Base-by-base conservation (phyloP, 2,113 vertebrate species). In the Daphoenositta chrysoptera region DNA sequence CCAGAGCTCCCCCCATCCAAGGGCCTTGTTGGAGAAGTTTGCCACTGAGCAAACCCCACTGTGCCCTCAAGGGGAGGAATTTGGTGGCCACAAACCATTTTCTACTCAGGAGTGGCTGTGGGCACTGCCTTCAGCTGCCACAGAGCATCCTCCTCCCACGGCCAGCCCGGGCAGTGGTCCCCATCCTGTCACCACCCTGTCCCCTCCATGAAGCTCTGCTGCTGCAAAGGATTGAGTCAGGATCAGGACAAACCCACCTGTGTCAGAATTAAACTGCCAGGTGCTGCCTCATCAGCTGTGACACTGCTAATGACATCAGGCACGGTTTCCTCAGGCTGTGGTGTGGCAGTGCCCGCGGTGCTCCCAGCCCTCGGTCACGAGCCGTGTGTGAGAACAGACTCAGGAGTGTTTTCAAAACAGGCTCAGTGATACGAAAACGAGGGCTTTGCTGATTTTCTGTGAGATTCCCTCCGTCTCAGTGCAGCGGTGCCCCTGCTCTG, bases 381-480 rank as follows among this genome's bases (percentile, higher is more conserved):
- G 48, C 21, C 0, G 2, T 2, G 33, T 21, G 26, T 0, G 6
- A 16, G 15, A 27, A 15, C 9, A 30, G 56, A 15, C 9, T 10
- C 2, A 2, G 68, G 22, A 12, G 6, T 4, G 0, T 48, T 72
- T 54, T 58, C 35, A 10, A 18, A n/a, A 27, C 0, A 2, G 28
- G 70, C 58, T 37, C 48, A 48, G 48, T 3, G 31, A 54, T 10
- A 33, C 0, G 26, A 0, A 0, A 57, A 14, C 0, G 1, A 66
- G 42, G 12, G 24, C 6, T 92, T 35, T 3, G 5, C 39, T 14
- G 35, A 27, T 72, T 73, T 84, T 21, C 39, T 28, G 37, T 42
- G 24, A 35, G 31, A 27, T 31, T 58, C 68, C 12, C 39, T 71
- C 51, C 8, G 30, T 11, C 57, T 12, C 53, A 20, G 15, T 1